Evolutionary conservation across 1,140 invertebrate genomes (phyloP), one percentile per base, ranked within the genome.

Genomic region (Drosophila pandora): DNA sequence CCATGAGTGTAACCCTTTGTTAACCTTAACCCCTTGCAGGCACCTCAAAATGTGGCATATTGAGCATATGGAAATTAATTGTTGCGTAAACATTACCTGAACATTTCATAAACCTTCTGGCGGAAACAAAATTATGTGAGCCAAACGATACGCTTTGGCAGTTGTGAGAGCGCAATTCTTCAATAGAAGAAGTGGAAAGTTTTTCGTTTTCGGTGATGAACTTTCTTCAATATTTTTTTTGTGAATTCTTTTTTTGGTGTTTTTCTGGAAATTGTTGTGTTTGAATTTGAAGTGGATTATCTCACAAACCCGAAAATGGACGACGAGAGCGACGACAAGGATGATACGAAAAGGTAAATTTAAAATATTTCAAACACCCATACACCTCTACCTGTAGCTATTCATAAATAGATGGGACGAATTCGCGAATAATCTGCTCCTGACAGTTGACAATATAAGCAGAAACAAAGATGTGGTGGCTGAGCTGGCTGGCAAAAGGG

Each of bases 291-390:
- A 62, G 71, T 76, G 90, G 85, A 91, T 79, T 91, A 82, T 43
- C 65, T 70, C 57, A 70, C 55, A 76, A 55, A 79, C 47, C 52
- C 74, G 12, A 91, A 88, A 47, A 94, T 95, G 93, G 94, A 95
- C 71, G 94, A 95, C 85, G 94, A 95, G 64, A 94, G 93, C 64
- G 94, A 95, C 79, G 94, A 95, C 74, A 95, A 95, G 83, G 94
- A 94, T 90, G 94, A 95, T 81, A 94, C 94, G 43, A 95, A 95
- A 93, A 92, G 95, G 94, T 95, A 92, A 92, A 79, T 32, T 56
- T 22, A 55, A 64, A 17, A 37, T 34, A 61, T 47, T 52, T 9
- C 21, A 32, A 48, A 53, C 28, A 32, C 30, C 47, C 21, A 32
- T 37, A 60, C 25, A 17, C 10, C 25, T 10, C n/a, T 47, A 67